Evolutionary conservation across 2,113 vertebrate species (phyloP).

Genomic region (Lamprologus tigripictilis): DNA sequence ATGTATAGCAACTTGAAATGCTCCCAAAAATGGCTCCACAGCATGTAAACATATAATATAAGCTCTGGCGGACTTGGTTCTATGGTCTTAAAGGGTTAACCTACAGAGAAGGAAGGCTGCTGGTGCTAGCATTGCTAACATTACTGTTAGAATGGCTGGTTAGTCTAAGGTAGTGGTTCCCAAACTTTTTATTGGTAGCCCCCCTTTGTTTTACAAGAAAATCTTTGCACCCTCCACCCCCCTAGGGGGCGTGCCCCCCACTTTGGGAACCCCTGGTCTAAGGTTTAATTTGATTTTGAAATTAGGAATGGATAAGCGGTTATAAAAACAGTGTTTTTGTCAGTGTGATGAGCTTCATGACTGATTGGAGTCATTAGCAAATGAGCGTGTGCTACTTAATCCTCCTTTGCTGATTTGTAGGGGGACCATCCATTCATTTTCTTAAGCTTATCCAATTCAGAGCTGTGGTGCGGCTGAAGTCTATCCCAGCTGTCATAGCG

Average conservation of each 20-base stretch:
- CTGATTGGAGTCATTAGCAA: neutral
- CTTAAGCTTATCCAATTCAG: neutral
- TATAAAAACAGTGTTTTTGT: neutral
- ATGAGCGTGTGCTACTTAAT: neutral
- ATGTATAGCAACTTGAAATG: too few species aligned
- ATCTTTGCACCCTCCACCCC: neutral
- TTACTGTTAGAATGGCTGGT: neutral
- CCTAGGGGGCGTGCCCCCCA: neutral
- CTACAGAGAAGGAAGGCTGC: neutral
- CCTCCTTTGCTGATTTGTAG: neutral
- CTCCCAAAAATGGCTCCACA: too few species aligned
- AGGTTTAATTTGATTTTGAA: neutral
- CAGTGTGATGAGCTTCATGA: neutral
- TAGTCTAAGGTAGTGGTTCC: neutral
- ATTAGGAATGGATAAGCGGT: neutral
- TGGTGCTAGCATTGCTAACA: neutral
- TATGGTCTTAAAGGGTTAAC: neutral
- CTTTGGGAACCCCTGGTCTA: neutral
- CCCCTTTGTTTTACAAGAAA: neutral
- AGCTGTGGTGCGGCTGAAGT: rapidly evolving
- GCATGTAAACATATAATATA: too few species aligned
- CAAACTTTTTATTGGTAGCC: neutral
- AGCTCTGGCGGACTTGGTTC: too few species aligned
- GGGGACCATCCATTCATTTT: neutral
- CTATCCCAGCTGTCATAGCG: neutral